Base-by-base conservation (phyloP, 2,797 vertebrate genomes). In the Muscicapa comitata region DNA sequence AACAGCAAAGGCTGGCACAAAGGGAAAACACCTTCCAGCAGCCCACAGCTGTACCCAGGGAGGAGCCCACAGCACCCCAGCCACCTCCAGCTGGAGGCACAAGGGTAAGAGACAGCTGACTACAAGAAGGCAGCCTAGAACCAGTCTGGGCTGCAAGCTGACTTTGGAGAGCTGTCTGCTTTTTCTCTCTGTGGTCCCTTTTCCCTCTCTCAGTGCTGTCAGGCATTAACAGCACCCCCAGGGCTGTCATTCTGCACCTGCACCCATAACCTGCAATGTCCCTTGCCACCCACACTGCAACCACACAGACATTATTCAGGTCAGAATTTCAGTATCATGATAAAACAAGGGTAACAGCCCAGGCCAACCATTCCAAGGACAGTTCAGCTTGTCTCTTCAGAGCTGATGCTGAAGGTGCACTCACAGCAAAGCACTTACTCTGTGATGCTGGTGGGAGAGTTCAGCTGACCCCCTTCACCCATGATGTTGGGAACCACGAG, bases 401-500 rank as follows among this genome's bases (percentile, higher is more conserved):
- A 25, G 1, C 1, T 11, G 66, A 4, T 6, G 33, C 43, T 17
- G 38, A 25, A 48, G 54, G 20, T 2, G 18, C 33, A 3, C 38
- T 57, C 50, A 5, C 1, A 3, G 55, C 1, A 1, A 54, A 87
- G 26, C 25, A 67, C 96, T 96, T 68, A 97, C 96, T 92, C 77
- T 0, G 83, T 93, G 87, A 96, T 93, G 80, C 67, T 85, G 61
- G 68, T 78, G 75, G 90, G 50, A 38, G 95, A 61, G 78, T 29
- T 77, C 67, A 87, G 70, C 78, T 87, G 50, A 62, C 86, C 23
- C 71, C 85, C 92, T 26, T 86, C 68, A 20, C 82, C 21, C 76
- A 86, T 19, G 59, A 97, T 91, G 85, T 88, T 89, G 7, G 94
- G 89, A 40, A 97, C 14, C 81, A 65, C 48, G 0, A 96, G 72